Evolutionary conservation across 1,140 invertebrate genomes (phyloP).

Genomic region (Sipha flava): DNA sequence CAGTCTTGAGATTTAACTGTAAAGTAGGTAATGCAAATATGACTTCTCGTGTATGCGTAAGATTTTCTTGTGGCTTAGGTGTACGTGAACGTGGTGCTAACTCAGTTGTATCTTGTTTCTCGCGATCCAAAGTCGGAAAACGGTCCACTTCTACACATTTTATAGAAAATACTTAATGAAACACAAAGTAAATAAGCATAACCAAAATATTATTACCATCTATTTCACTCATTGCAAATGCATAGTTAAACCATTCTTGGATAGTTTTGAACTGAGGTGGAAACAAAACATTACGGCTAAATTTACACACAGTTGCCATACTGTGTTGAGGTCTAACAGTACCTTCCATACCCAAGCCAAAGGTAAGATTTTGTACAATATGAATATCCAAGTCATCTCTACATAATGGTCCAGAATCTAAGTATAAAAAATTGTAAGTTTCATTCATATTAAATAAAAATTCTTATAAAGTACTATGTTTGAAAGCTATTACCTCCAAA

Average conservation of each 20-base stretch:
- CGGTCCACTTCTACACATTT: slow-evolving; percentile 66
- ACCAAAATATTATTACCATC: slow-evolving; percentile 62
- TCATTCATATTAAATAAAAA: background rate
- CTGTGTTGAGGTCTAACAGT: slow-evolving; percentile 61
- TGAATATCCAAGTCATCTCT: slow-evolving; percentile 50
- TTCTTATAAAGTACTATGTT: background rate
- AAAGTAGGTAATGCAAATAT: slow-evolving; percentile 90
- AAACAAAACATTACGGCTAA: slow-evolving; percentile 82
- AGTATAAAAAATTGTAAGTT: background rate
- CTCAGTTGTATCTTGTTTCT: slow-evolving; percentile 40
- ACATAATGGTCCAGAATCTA: background rate
- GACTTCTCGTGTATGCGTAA: slow-evolving; percentile 83
- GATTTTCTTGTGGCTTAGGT: slow-evolving; percentile 59
- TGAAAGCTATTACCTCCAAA: background rate
- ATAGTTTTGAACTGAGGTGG: slow-evolving; percentile 89
- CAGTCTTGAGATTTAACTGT: slow-evolving; percentile 86
- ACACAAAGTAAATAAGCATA: background rate
- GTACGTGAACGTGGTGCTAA: slow-evolving; percentile 41
- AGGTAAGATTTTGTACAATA: slow-evolving; percentile 80
- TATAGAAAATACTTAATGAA: slow-evolving; percentile 4
- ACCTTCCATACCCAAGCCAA: slow-evolving; percentile 67
- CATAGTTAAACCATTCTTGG: slow-evolving; percentile 95
- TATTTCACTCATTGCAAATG: slow-evolving; percentile 85
- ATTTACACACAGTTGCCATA: slow-evolving; percentile 86
- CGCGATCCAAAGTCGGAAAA: slow-evolving; percentile 76